Conservation (phyloP, 1,140 invertebrate species). For the Lepidurus apus region DNA sequence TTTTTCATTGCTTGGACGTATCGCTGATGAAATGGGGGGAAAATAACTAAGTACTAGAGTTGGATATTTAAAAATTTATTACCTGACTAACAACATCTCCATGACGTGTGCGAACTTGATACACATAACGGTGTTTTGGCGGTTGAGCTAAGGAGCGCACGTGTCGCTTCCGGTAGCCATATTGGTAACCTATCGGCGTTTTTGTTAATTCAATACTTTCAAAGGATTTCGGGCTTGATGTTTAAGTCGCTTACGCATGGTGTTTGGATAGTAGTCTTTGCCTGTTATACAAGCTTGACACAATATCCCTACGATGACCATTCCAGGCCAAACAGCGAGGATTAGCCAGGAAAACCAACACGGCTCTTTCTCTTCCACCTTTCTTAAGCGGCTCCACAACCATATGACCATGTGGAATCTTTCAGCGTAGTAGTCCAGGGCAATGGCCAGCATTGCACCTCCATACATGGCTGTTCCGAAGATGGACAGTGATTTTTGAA, state of each 20-base stretch:
- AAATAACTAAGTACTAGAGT: conserved; percentile 7
- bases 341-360: conserved; percentile 74
- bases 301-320: conserved; percentile 59
- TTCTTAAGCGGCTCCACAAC: conserved; percentile 54
- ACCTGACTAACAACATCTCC: conserved; percentile 83
- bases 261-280: conserved; percentile 56
- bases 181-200: not conserved
- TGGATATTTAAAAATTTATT: not conserved
- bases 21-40: conserved; percentile 52
- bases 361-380: conserved; percentile 48
- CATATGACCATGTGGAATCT: conserved; percentile 62
- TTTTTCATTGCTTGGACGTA: conserved; percentile 63
- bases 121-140: conserved; percentile 76
- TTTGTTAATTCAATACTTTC: not conserved
- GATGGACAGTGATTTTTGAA: conserved; percentile 59
- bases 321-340: conserved; percentile 64
- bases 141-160: conserved; percentile 66
- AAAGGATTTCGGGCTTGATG: not conserved
- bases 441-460: conserved; percentile 62
- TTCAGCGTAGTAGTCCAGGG: conserved; percentile 72
- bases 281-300: conserved; percentile 66
- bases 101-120: conserved; percentile 79
- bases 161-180: conserved; percentile 45
- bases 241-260: not conserved
- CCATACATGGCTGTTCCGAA: conserved; percentile 71